Conservation (phyloP, 2,797 vertebrate species). For the Triplophysa bombifrons region DNA sequence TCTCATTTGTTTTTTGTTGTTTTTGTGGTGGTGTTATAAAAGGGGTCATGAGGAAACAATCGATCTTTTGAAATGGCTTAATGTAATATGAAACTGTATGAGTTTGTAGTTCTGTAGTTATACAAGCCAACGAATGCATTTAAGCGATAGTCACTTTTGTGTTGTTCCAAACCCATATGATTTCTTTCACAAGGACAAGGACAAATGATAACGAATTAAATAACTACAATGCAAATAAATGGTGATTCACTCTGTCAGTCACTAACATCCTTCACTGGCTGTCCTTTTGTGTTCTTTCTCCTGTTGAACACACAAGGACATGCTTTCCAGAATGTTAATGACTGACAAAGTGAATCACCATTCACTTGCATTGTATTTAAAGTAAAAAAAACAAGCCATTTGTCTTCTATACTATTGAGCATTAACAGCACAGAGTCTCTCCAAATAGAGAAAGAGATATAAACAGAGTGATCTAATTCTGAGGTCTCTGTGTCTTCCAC, state of each 20-base stretch:
- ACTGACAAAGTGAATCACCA: not conserved
- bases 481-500: slow-evolving; percentile 58
- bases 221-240: not conserved
- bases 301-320: not conserved
- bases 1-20: not conserved
- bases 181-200: not conserved
- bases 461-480: slow-evolving; percentile 69
- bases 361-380: not conserved
- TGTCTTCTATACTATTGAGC: slow-evolving; percentile 19
- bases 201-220: not conserved
- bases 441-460: slow-evolving; percentile 56
- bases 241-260: not conserved
- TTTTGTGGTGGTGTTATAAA: not conserved
- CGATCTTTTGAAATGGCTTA: not conserved
- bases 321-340: not conserved
- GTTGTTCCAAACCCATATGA: not conserved
- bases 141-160: not conserved
- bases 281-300: not conserved
- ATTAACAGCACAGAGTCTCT: slow-evolving; percentile 59
- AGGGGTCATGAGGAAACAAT: not conserved
- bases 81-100: not conserved
- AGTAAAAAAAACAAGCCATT: not conserved
- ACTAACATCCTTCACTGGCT: not conserved
- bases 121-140: not conserved
- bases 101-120: no score